phyloP scores from a whole-genome alignment of 2,113 vertebrate species.

The Corythoichthys haematopterus region DNA sequence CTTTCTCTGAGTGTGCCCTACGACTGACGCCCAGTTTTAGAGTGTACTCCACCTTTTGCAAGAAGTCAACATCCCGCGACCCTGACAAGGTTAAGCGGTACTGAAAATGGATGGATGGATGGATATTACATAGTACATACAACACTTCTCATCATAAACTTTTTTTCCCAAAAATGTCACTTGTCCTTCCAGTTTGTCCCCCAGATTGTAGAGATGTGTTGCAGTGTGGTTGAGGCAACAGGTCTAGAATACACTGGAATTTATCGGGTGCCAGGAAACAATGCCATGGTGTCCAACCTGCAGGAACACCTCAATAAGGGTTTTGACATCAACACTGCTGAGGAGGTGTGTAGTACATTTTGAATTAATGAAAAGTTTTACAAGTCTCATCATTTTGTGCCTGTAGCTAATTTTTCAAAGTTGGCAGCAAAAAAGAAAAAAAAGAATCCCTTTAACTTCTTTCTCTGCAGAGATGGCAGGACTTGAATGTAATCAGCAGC shows the following conservation, averaged over 20 bases:
- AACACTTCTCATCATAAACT: not conserved
- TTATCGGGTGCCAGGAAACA: conserved; percentile 94
- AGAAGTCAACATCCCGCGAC: too few relatives aligned
- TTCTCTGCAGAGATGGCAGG: conserved; percentile 87
- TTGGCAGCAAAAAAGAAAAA: not conserved
- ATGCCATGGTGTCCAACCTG: conserved; percentile 88
- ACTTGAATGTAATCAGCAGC: conserved; percentile 95
- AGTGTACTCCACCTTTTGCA: too few relatives aligned
- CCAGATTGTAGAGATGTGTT: conserved; percentile 90
- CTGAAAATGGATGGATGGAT: too few relatives aligned
- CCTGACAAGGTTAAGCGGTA: too few relatives aligned
- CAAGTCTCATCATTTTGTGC: not conserved
- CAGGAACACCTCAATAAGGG: conserved; percentile 97
- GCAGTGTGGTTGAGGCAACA: conserved; percentile 83
- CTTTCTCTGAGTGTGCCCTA: too few relatives aligned
- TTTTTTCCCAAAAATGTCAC: not conserved
- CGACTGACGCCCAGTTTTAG: too few relatives aligned
- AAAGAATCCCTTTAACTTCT: not conserved
- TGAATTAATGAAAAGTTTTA: not conserved
- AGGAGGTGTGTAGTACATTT: conserved; percentile 73
- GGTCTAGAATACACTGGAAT: conserved; percentile 94
- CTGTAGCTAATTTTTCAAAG: not conserved
- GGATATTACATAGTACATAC: too few relatives aligned
- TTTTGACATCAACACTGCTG: conserved; percentile 86
- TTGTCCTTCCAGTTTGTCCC: conserved; percentile 80